Conservation (phyloP, 2,113 vertebrate genomes). For the Halichoerus grypus region DNA sequence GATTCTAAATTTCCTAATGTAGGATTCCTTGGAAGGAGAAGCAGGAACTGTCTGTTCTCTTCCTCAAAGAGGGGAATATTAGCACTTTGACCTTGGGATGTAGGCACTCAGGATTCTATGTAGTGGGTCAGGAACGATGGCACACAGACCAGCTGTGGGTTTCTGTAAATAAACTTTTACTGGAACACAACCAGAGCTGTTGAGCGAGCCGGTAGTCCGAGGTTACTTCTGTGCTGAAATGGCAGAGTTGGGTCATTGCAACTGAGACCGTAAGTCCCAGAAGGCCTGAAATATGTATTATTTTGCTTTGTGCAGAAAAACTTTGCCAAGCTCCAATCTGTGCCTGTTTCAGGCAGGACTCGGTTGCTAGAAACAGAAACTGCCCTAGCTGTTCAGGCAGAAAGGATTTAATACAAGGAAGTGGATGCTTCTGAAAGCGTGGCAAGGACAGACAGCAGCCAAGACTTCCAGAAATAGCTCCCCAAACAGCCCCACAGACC, state of each 20-base stretch:
- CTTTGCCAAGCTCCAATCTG: neutral
- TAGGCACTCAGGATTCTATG: too few species aligned
- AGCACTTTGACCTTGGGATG: neutral
- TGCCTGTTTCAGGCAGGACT: neutral
- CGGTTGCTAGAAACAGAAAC: too few species aligned
- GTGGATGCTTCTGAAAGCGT: neutral
- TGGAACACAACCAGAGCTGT: neutral
- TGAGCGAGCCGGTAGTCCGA: rapidly evolving
- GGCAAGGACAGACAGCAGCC: neutral
- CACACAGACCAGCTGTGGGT: neutral
- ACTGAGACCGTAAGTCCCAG: neutral
- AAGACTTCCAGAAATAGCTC: neutral
- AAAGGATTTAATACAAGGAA: neutral
- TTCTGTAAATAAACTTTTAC: neutral
- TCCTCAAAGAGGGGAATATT: neutral
- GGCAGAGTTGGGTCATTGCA: neutral
- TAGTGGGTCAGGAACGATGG: neutral
- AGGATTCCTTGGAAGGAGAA: neutral
- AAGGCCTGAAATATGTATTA: neutral
- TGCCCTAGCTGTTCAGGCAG: neutral
- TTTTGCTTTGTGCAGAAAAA: neutral
- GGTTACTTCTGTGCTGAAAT: neutral
- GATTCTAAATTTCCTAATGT: neutral
- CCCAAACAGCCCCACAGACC: neutral
- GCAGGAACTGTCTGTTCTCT: neutral